Conservation (phyloP, 2,797 vertebrate species). For the Sus cebifrons region DNA sequence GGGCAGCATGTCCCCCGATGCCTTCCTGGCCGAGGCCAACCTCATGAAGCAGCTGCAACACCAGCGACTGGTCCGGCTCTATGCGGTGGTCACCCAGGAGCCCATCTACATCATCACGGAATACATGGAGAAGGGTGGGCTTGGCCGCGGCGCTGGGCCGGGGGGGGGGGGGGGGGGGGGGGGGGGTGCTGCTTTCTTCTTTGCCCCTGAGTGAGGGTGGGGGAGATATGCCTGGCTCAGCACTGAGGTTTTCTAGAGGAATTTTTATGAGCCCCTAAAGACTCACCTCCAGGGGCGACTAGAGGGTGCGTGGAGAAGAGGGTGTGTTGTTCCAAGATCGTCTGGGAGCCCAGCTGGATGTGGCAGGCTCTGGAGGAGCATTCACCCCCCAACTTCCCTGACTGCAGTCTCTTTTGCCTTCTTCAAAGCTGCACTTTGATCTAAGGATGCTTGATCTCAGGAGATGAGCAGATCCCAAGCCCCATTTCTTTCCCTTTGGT, state of each 20-base stretch:
- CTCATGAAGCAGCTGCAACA: slow-evolving; percentile 99
- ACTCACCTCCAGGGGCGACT: background rate
- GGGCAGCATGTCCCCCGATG: slow-evolving; percentile 97
- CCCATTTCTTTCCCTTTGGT: background rate
- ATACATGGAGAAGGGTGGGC: slow-evolving; percentile 99
- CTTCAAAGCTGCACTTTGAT: slow-evolving; percentile 23
- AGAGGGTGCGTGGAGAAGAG: background rate
- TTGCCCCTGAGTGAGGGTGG: background rate
- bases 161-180: no score
- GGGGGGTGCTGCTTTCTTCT: background rate
- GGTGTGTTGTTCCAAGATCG: background rate
- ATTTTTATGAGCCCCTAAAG: background rate
- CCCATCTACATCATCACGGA: slow-evolving; percentile 99
- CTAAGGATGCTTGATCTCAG: slow-evolving; percentile 34
- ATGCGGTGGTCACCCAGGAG: slow-evolving; percentile 98
- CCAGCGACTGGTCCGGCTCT: slow-evolving; percentile 95
- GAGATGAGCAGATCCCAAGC: background rate
- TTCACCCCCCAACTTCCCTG: background rate
- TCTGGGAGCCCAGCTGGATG: background rate
- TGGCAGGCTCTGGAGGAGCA: background rate
- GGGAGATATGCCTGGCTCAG: background rate
- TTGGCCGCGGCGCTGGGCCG: background rate
- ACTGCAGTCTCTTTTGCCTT: background rate
- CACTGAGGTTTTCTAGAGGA: background rate
- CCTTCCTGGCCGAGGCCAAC: slow-evolving; percentile 98